phyloP scores from a whole-genome alignment of 2,797 vertebrate species.

The Apodemus agrarius region DNA sequence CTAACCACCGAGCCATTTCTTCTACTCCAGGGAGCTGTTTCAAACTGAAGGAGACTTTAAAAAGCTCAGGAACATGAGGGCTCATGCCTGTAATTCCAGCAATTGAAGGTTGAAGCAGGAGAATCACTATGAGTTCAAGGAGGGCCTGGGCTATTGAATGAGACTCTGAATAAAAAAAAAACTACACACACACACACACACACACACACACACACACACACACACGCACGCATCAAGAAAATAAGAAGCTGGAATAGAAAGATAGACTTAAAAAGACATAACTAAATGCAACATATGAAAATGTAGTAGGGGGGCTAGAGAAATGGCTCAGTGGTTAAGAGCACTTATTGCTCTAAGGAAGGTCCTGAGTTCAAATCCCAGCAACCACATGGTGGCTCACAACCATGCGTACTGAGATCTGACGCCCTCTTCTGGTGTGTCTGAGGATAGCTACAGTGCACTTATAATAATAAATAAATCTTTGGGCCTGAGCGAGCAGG shows the following conservation, averaged over 20 bases:
- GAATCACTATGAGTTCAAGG: background rate
- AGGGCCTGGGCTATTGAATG: background rate
- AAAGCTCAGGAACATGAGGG: background rate
- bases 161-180: background rate
- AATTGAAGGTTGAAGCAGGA: background rate
- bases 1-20: background rate
- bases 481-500: no score
- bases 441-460: no score
- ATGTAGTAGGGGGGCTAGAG: background rate
- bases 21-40: background rate
- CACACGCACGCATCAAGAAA: background rate
- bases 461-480: no score
- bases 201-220: background rate
- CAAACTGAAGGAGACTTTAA: constrained; percentile 33
- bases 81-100: background rate
- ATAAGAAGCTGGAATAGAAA: background rate
- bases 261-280: background rate
- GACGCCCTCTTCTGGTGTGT: no score
- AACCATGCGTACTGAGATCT: no score
- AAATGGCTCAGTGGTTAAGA: no score
- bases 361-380: no score
- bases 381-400: no score
- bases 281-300: background rate
- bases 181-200: background rate
- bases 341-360: no score